Evolutionary conservation across 1,140 invertebrate species (phyloP).

Genomic region (Geopemphigus sp.): DNA sequence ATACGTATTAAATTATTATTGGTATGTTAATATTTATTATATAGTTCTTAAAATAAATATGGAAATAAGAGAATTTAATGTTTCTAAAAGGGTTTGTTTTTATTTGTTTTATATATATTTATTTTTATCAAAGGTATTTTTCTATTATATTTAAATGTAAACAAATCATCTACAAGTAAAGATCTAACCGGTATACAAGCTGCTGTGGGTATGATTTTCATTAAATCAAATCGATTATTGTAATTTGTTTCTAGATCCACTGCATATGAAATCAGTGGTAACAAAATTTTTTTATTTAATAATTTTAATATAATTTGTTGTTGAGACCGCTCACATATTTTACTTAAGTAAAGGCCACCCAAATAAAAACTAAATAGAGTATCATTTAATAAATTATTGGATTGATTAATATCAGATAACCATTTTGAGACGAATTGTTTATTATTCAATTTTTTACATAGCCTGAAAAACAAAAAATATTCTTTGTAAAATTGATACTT

Average conservation of each 20-base stretch:
- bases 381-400: conserved; percentile 24
- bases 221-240: conserved; percentile 13
- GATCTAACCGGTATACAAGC: conserved; percentile 19
- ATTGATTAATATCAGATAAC: conserved; percentile 12
- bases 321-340: conserved; percentile 7
- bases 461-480: conserved; percentile 13
- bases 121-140: neutral
- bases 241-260: conserved; percentile 3
- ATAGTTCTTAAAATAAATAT: too few species aligned
- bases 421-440: conserved; percentile 17
- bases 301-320: conserved; percentile 18
- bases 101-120: neutral
- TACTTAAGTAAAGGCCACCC: conserved; percentile 30
- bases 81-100: neutral
- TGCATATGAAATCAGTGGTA: conserved; percentile 38
- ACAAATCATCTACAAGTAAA: too few species aligned
- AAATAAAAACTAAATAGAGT: conserved; percentile 28
- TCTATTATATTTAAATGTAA: too few species aligned
- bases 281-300: conserved; percentile 26
- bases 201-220: conserved; percentile 24
- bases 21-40: too few species aligned
- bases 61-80: too few species aligned
- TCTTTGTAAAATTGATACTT: neutral
- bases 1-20: too few species aligned
- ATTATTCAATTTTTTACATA: conserved; percentile 15